phyloP scores from a whole-genome alignment of 92 coral and sea anemone genomes.

The Blastomussa wellsi region DNA sequence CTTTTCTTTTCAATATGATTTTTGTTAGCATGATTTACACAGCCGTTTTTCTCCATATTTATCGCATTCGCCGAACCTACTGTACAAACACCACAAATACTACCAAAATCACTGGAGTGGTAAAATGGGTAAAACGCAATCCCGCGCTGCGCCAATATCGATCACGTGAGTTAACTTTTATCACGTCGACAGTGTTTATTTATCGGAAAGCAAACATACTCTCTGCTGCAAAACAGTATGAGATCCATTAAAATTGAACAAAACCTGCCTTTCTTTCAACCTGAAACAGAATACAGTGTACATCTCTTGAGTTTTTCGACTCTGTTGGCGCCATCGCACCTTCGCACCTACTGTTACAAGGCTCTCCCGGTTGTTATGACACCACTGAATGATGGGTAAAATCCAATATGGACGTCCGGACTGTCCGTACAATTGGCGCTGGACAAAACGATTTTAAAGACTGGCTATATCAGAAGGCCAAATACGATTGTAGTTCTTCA shows the following conservation, averaged over 20 bases:
- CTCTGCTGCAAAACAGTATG: too few relatives aligned
- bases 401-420: constrained; percentile 48
- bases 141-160: too few relatives aligned
- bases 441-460: constrained; percentile 18
- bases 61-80: background rate
- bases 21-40: background rate
- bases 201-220: too few relatives aligned
- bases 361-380: background rate
- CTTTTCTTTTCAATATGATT: constrained; percentile 10
- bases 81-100: background rate
- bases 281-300: too few relatives aligned
- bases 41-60: constrained; percentile 49
- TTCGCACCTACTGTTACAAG: background rate
- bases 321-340: too few relatives aligned
- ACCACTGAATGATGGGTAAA: constrained; percentile 35
- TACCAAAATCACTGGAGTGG: too few relatives aligned
- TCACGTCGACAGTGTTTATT: too few relatives aligned
- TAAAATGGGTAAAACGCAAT: too few relatives aligned
- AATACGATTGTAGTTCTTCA: constrained; percentile 70
- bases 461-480: constrained; percentile 81
- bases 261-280: too few relatives aligned
- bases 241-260: too few relatives aligned
- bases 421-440: background rate
- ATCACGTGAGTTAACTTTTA: too few relatives aligned
- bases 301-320: too few relatives aligned